Evolutionary conservation across 1,140 invertebrate species (phyloP).

Genomic region (Pollicipes pollicipes): DNA sequence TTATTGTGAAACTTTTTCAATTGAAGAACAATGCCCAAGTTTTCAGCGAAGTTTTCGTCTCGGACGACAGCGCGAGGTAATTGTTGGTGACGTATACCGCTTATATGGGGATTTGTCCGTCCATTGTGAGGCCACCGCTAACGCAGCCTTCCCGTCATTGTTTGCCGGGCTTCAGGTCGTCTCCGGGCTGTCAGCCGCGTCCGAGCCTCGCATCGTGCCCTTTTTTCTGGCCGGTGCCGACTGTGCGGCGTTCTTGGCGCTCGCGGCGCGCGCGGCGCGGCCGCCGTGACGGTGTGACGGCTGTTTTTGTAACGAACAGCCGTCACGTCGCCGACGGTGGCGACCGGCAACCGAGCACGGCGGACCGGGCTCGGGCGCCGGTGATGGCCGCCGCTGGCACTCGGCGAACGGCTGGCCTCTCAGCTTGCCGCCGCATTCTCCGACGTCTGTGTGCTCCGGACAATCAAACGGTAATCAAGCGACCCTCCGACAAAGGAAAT

Average conservation of each 20-base stretch:
- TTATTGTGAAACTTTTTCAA: slow-evolving; percentile 1
- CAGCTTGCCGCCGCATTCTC: not conserved
- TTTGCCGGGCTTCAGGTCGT: too few species aligned
- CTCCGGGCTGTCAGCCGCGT: too few species aligned
- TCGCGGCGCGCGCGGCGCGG: too few species aligned
- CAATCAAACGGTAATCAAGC: not conserved
- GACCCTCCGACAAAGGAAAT: not conserved
- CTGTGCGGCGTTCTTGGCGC: not conserved
- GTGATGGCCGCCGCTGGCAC: too few species aligned
- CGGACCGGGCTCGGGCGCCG: too few species aligned
- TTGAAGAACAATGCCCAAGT: not conserved
- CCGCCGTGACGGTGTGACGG: not conserved
- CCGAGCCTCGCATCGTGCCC: not conserved
- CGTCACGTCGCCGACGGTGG: too few species aligned
- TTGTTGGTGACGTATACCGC: not conserved
- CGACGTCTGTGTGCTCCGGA: not conserved
- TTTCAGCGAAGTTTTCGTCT: not conserved
- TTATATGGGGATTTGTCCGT: not conserved
- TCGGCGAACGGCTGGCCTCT: too few species aligned
- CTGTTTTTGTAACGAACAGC: not conserved
- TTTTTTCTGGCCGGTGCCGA: not conserved
- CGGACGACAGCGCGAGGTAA: not conserved
- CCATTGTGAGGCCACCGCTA: not conserved
- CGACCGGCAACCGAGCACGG: too few species aligned
- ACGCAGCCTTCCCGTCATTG: not conserved